Percentiles rank a stretch among this genome's conserved stretches.
Conservation (phyloP, 1,140 invertebrate genomes). For the Orchestia grillus region DNA sequence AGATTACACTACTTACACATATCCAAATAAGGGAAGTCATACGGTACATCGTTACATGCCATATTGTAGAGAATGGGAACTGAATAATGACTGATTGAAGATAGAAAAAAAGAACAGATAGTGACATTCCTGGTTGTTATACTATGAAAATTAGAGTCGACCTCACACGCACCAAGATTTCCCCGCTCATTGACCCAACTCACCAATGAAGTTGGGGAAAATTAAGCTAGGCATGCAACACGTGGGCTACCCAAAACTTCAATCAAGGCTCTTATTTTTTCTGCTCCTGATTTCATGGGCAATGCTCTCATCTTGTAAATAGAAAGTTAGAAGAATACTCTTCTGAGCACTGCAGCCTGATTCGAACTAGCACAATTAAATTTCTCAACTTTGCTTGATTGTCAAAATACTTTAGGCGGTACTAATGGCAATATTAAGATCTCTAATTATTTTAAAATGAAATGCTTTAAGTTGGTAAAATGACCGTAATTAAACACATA, state of each 20-base stretch:
- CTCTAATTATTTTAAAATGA: neutral
- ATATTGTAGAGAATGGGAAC: neutral
- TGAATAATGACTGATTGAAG: neutral
- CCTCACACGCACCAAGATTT: neutral
- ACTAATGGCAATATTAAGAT: neutral
- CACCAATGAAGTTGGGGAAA: neutral
- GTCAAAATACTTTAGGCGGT: neutral
- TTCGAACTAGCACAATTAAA: neutral
- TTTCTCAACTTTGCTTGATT: neutral
- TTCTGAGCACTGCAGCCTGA: neutral
- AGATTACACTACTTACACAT: neutral
- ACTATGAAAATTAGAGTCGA: neutral
- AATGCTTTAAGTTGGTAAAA: neutral
- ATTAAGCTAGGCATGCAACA: neutral
- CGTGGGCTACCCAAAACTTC: neutral
- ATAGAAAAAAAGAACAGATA: neutral
- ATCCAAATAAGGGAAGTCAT: neutral
- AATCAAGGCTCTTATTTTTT: too few species aligned
- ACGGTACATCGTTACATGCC: neutral
- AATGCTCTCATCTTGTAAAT: too few species aligned
- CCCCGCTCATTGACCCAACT: neutral
- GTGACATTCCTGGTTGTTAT: neutral
- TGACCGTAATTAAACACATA: neutral
- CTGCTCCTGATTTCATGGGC: too few species aligned
- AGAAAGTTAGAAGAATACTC: neutral